Evolutionary conservation across 2,888 invertebrate species (phyloP).

Genomic region (Diaphora mendica): DNA sequence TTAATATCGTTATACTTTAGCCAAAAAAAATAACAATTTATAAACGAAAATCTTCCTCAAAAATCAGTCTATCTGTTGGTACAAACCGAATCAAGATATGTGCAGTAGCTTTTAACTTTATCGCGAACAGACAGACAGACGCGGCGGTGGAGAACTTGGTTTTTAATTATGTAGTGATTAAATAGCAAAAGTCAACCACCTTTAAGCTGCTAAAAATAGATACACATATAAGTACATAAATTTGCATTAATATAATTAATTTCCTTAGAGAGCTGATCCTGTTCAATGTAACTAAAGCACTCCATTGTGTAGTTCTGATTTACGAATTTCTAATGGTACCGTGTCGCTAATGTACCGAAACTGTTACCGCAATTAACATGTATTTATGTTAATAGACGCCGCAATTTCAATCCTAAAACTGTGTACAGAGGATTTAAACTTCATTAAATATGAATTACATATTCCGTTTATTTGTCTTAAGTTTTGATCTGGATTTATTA

Average conservation of each 20-base stretch:
- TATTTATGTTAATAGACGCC: slow-evolving; percentile 33
- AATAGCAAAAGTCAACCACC: too few species aligned
- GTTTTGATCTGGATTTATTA: neutral
- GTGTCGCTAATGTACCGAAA: slow-evolving; percentile 23
- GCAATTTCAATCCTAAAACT: slow-evolving; percentile 8
- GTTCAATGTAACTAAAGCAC: slow-evolving; percentile 24
- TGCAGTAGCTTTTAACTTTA: too few species aligned
- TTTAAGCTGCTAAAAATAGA: slow-evolving; percentile 5
- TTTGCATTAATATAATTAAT: slow-evolving; percentile 29
- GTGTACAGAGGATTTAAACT: neutral
- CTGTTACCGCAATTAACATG: slow-evolving; percentile 25
- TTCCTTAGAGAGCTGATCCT: slow-evolving; percentile 25
- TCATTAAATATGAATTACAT: neutral
- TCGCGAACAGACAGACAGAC: too few species aligned
- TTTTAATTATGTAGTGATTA: too few species aligned
- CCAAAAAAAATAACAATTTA: too few species aligned
- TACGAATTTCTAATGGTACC: slow-evolving; percentile 35
- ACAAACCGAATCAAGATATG: too few species aligned
- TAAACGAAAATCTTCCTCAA: too few species aligned
- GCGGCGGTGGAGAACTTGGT: too few species aligned
- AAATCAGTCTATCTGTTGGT: too few species aligned
- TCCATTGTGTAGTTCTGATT: slow-evolving; percentile 22
- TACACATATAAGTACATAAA: slow-evolving; percentile 23
- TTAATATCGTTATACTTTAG: too few species aligned
- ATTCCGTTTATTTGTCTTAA: too few species aligned